A percentile compares a stretch with the other conserved stretches of the same genome.
Evolutionary conservation across 2,113 vertebrate genomes (phyloP).

Genomic region (Nanorana parkeri): DNA sequence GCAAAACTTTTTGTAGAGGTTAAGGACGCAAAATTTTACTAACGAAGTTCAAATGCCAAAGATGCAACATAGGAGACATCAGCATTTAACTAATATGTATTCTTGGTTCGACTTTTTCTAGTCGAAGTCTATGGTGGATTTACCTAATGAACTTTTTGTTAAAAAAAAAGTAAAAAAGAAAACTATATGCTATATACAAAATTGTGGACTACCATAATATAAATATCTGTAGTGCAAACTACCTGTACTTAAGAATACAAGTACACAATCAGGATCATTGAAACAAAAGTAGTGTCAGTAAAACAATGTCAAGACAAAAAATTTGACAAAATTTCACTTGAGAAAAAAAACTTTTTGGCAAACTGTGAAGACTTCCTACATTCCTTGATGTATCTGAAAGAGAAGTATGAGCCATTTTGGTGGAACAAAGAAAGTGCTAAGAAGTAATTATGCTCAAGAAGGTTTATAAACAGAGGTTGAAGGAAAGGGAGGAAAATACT

Average conservation of each 20-base stretch:
- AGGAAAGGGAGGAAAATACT: background rate
- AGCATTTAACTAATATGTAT: constrained; percentile 64
- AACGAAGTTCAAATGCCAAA: constrained; percentile 68
- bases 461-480: constrained; percentile 37
- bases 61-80: constrained; percentile 63
- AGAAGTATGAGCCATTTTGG: constrained; percentile 66
- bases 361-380: constrained; percentile 75
- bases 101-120: constrained; percentile 64
- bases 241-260: constrained; percentile 71
- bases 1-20: constrained; percentile 61
- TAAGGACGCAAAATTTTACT: constrained; percentile 63
- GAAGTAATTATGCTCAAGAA: constrained; percentile 62
- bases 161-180: constrained; percentile 53
- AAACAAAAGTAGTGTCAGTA: constrained; percentile 49
- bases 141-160: constrained; percentile 62
- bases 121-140: constrained; percentile 62
- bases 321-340: constrained; percentile 48
- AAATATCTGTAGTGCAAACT: constrained; percentile 44
- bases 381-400: constrained; percentile 62
- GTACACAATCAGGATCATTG: constrained; percentile 42
- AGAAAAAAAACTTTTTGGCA: constrained; percentile 59
- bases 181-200: constrained; percentile 16
- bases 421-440: constrained; percentile 69
- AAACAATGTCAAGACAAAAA: constrained; percentile 50
- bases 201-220: constrained; percentile 21